Evolutionary conservation across 2,888 invertebrate species (phyloP), one percentile per base, ranked within the genome.

Genomic region (Drosophila imparisetae): DNA sequence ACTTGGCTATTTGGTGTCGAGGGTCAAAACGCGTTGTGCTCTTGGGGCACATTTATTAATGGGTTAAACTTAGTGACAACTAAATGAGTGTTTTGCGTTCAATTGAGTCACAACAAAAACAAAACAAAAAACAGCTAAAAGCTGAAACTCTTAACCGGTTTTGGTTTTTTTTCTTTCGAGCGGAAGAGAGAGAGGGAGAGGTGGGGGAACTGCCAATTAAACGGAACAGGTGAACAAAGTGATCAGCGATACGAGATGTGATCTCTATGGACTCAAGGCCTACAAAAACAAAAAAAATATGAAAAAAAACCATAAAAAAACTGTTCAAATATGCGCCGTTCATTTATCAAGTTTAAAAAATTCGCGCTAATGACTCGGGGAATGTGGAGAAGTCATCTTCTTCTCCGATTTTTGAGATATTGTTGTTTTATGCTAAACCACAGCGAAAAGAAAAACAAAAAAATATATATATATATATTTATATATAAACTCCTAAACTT

Each of bases 211-310:
- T 59, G 58, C 66, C 80, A 89, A 85, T 85, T 83, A 85, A 86
- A 89, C 79, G 69, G 78, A 86, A 80, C 89, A 88, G 83, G 89
- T 88, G 89, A 83, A 88, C 83, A 70, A 74, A 74, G 72, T 76
- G 78, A 72, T 80, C 71, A 67, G 61, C 61, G 58, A 29, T 48
- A 24, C 60, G 30, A 36, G 34, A 34, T 45, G 36, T 40, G 62
- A 71, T 62, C 70, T 71, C 54, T 71, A 27, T 38, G 50, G 18
- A 42, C 36, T 24, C 32, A 49, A 30, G 11, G 57, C 13, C 36
- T 15, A 27, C 27, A 30, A 29, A 42, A n/a, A 40, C 10, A 36
- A 36, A 21, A 36, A 21, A 58, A 72, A 32, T 30, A 10, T 4
- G 7, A 21, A 64, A 54, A 78, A 10, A 34, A 49, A 61, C 1